A percentile compares a stretch with the other conserved stretches of the same genome.
Evolutionary conservation across 2,113 vertebrate genomes (phyloP).

Genomic region (Protomyctophum bolini): DNA sequence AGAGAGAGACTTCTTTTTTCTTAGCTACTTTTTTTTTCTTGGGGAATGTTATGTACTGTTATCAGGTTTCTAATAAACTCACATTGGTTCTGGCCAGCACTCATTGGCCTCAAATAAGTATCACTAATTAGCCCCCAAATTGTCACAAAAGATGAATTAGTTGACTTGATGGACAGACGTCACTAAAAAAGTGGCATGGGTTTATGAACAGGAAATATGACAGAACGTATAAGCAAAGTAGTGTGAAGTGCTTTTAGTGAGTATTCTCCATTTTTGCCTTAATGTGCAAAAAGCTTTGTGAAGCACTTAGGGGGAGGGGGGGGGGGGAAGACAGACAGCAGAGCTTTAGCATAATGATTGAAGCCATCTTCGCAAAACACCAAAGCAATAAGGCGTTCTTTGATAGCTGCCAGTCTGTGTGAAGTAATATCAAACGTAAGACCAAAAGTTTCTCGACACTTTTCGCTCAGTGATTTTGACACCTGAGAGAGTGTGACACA

Average conservation of each 20-base stretch:
- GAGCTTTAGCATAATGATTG: constrained; percentile 11
- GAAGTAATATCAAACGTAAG: constrained; percentile 45
- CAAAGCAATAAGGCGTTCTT: constrained; percentile 15
- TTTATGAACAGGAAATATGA: neutral
- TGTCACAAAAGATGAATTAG: neutral
- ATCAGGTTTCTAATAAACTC: no score
- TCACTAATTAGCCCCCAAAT: no score
- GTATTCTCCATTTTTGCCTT: neutral
- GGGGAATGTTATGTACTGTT: no score
- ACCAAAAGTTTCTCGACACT: constrained; percentile 16
- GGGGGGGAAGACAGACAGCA: neutral
- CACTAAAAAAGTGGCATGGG: neutral
- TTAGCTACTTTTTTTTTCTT: no score
- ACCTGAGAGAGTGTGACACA: constrained; percentile 7
- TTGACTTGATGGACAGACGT: constrained; percentile 10
- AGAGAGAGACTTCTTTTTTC: no score
- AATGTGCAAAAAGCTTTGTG: constrained; percentile 1
- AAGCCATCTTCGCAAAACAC: neutral
- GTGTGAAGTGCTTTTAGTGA: constrained; percentile 18
- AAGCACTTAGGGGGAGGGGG: constrained; percentile 32
- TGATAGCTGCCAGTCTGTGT: constrained; percentile 18
- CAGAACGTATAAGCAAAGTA: constrained; percentile 8
- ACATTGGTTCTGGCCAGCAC: no score
- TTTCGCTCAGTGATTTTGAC: constrained; percentile 34
- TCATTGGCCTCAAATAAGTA: no score